These are phyloP conservation scores for Scaptomyza flava DNA, from an alignment of 2,888 invertebrate species.

Conservation along the genomic window DNA sequence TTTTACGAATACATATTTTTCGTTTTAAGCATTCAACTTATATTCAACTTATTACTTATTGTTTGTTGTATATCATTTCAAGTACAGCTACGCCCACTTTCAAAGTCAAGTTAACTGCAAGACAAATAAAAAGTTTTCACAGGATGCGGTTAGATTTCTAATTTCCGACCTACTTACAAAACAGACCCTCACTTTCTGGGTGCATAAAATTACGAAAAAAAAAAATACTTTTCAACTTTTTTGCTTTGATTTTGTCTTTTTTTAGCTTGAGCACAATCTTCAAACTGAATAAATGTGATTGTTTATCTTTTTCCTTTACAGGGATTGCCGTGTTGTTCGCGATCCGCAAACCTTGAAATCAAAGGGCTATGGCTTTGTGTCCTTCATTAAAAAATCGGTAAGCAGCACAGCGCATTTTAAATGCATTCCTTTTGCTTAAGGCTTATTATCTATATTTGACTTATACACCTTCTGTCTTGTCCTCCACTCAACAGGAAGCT, in stretches of 20 bases:
- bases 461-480: background rate
- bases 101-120: constrained; percentile 10
- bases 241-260: background rate
- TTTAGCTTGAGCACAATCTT: background rate
- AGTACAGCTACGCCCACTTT: constrained; percentile 16
- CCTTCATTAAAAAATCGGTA: constrained; percentile 98
- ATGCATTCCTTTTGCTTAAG: constrained; percentile 16
- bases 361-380: constrained; percentile 99
- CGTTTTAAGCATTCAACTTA: background rate
- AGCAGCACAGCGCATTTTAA: constrained; percentile 84
- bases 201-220: constrained; percentile 24
- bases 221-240: constrained; percentile 2
- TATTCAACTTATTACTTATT: constrained; percentile 4
- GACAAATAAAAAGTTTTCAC: constrained; percentile 57
- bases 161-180: constrained; percentile 55
- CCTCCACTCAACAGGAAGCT: constrained; percentile 90
- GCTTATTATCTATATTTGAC: constrained; percentile 9
- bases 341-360: constrained; percentile 99
- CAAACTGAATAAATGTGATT: background rate
- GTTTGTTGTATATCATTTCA: constrained; percentile 1
- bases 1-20: constrained; percentile 8
- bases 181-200: constrained; percentile 16
- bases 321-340: constrained; percentile 98
- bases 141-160: constrained; percentile 69
- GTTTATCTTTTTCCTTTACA: constrained; percentile 85